A percentile compares a stretch with the other conserved stretches of the same genome.
phyloP scores from a whole-genome alignment of 1,140 invertebrate species.

The Cotesia vestalis region DNA sequence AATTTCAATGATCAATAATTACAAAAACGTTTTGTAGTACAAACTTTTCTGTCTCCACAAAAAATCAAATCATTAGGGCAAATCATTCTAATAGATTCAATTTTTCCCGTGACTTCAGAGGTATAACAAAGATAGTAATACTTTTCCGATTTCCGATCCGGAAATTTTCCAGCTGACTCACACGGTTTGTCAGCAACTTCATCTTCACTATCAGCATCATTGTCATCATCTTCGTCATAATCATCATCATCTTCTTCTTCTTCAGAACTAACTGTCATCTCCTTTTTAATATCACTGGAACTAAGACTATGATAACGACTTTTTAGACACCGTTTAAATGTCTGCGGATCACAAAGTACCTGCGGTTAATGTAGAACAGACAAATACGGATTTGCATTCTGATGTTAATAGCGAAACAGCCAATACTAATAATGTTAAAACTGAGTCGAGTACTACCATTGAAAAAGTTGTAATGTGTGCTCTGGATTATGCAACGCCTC shows the following conservation, averaged over 20 bases:
- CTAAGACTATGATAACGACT: not conserved
- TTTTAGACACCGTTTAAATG: slow-evolving; percentile 54
- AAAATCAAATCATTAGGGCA: slow-evolving; percentile 58
- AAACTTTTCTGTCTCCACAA: slow-evolving; percentile 50
- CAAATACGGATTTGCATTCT: slow-evolving; percentile 32
- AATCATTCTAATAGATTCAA: slow-evolving; percentile 46
- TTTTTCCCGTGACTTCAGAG: slow-evolving; percentile 34
- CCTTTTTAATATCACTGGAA: not conserved
- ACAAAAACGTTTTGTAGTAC: slow-evolving; percentile 49
- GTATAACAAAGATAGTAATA: slow-evolving; percentile 57
- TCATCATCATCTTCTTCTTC: too few species aligned
- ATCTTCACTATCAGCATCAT: not conserved
- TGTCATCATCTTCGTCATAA: too few species aligned
- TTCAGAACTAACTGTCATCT: too few species aligned
- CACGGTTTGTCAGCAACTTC: slow-evolving; percentile 41
- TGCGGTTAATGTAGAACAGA: slow-evolving; percentile 55
- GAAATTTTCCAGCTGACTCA: slow-evolving; percentile 47
- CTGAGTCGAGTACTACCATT: slow-evolving; percentile 53
- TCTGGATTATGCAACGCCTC: slow-evolving; percentile 75
- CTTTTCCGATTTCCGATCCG: slow-evolving; percentile 48
- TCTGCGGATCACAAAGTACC: slow-evolving; percentile 56
- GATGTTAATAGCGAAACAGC: slow-evolving; percentile 47
- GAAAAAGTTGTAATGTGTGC: slow-evolving; percentile 67
- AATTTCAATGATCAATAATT: slow-evolving; percentile 17
- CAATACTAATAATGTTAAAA: slow-evolving; percentile 51